phyloP scores from a whole-genome alignment of 2,888 invertebrate species.

The Pristionchus arcanus region DNA sequence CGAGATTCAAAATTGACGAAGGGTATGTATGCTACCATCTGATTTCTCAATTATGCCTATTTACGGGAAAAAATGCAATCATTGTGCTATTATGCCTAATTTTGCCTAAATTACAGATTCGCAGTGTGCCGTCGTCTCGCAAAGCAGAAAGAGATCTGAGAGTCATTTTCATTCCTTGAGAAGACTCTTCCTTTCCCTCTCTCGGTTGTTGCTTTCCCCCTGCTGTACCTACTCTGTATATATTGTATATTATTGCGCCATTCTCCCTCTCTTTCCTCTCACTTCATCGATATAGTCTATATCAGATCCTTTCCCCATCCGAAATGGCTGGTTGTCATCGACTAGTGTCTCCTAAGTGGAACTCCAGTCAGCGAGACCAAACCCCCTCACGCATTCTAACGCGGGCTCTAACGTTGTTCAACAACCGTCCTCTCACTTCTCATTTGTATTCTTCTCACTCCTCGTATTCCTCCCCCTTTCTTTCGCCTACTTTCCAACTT shows the following conservation, averaged over 20 bases:
- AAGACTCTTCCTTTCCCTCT: constrained; percentile 17
- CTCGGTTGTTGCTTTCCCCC: constrained; percentile 20
- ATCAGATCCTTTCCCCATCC: constrained; percentile 21
- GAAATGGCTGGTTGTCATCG: constrained; percentile 18
- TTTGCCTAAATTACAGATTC: constrained; percentile 65
- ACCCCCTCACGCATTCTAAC: constrained; percentile 1
- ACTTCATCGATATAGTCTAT: constrained; percentile 44
- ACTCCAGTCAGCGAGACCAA: constrained; percentile 24
- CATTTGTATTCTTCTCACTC: background rate
- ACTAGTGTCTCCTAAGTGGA: no score
- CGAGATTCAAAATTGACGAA: no score
- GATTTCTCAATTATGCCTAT: background rate
- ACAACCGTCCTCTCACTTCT: constrained; percentile 49
- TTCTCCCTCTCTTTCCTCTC: constrained; percentile 20
- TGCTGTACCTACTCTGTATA: background rate
- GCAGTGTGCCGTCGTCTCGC: constrained; percentile 73
- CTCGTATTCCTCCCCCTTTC: constrained; percentile 29
- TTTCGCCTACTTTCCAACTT: background rate
- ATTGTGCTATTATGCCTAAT: background rate
- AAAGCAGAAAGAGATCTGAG: constrained; percentile 62
- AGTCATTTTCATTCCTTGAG: constrained; percentile 10
- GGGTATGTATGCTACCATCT: background rate
- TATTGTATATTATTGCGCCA: constrained; percentile 26
- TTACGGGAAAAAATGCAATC: background rate
- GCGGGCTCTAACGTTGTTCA: constrained; percentile 50